These are phyloP conservation scores for Trididemnum miniatum DNA, from an alignment of 23 tunicate genomes.

Conservation along the genomic window DNA sequence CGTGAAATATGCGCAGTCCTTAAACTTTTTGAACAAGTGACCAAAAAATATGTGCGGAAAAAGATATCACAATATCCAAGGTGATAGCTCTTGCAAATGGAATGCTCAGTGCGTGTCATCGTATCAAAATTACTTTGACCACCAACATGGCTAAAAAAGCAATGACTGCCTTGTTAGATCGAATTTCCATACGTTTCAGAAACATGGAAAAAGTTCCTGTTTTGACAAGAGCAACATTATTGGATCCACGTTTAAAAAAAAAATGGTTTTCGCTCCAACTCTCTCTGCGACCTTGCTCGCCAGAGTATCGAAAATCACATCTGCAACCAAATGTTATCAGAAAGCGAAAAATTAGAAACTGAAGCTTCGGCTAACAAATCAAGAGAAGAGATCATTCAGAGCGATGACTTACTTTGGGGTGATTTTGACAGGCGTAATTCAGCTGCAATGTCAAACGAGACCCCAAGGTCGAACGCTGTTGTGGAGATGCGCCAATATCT, in stretches of 20 bases:
- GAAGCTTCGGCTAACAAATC: too few species aligned
- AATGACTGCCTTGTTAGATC: background rate
- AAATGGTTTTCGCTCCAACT: background rate
- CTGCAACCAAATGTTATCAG: too few species aligned
- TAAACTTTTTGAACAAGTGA: background rate
- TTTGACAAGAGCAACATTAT: background rate
- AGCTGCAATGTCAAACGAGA: too few species aligned
- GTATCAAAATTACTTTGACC: background rate
- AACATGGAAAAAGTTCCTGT: background rate
- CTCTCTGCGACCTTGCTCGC: background rate
- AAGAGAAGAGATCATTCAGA: too few species aligned
- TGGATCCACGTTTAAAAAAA: slow-evolving; percentile 7
- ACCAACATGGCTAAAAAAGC: background rate
- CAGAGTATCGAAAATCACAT: background rate
- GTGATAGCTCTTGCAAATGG: background rate
- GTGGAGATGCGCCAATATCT: too few species aligned
- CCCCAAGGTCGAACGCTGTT: too few species aligned
- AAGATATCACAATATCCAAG: background rate
- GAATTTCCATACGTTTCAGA: background rate
- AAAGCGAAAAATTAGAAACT: too few species aligned
- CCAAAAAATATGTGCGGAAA: slow-evolving; percentile 7
- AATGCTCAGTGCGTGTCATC: background rate
- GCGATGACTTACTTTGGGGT: too few species aligned
- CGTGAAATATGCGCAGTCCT: slow-evolving; percentile 1
- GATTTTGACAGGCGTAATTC: too few species aligned